Evolutionary conservation across 2,888 invertebrate genomes (phyloP), one percentile per base, ranked within the genome.

Genomic region (Drosophila formosana): DNA sequence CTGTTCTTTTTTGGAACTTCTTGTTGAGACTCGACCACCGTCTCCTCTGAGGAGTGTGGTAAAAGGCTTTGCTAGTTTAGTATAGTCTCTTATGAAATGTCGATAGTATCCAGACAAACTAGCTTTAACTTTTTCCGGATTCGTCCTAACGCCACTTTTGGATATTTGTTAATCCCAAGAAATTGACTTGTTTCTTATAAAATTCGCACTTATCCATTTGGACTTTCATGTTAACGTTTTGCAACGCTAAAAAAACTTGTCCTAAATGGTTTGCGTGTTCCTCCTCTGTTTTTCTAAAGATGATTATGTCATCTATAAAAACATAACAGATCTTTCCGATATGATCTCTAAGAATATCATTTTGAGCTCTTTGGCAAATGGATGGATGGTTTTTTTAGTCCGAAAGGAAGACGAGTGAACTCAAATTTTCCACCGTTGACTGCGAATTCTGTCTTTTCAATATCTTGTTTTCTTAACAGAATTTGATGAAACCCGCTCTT

Each of bases 401-500:
- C 37, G 37, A 37, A 37, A 5, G 37, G 37, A n/a, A 37, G 13
- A 2, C 37, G n/a, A n/a, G 13, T 39, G 13, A 39, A n/a, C 4
- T 39, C 37, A 6, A 39, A 39, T 6, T 39, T 39, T 13, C n/a
- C 37, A 6, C 13, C 37, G 3, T 37, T n/a, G 11, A n/a, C 4
- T n/a, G 37, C 11, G 37, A 67, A 74, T 0, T 61, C 64, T 1
- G 55, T 69, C 4, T 69, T 66, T 26, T 52, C 60, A 5, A 69
- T 60, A 18, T 60, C 69, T 0, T 8, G 30, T 9, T 18, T 23
- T 56, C 49, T 58, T 2, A 18, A 18, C 18, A 18, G 18, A 18
- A 18, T 64, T 28, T 67, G 52, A 18, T 70, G 61, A 8, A 73
- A 66, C 0, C 66, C 56, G 11, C 63, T 37, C 9, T 62, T 66